These are phyloP conservation scores for Metellina segmentata DNA, from an alignment of 2,888 invertebrate species.

Conservation along the genomic window DNA sequence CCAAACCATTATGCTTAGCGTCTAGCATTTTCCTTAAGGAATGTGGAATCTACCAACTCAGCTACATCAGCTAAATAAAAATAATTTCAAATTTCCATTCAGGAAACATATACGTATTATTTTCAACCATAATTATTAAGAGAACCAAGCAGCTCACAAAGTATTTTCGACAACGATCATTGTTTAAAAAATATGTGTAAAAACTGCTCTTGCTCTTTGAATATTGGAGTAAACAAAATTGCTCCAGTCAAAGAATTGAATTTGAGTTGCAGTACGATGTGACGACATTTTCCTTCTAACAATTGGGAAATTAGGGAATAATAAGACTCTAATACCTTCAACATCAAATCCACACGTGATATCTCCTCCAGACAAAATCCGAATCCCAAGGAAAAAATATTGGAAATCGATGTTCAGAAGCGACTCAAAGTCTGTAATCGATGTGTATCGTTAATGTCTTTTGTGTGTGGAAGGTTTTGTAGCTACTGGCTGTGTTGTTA, in stretches of 20 bases:
- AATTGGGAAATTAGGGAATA: slow-evolving; percentile 10
- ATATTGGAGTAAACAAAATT: not conserved
- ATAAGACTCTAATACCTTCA: slow-evolving; percentile 18
- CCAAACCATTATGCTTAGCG: too few relatives aligned
- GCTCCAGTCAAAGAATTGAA: not conserved
- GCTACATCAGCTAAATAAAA: too few relatives aligned
- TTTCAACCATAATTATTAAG: not conserved
- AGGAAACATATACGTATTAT: not conserved
- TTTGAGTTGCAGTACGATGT: not conserved
- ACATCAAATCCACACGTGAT: slow-evolving; percentile 23
- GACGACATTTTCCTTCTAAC: not conserved
- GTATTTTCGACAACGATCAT: not conserved
- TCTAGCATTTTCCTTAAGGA: too few relatives aligned
- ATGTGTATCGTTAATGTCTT: slow-evolving; percentile 67
- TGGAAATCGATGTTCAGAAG: slow-evolving; percentile 59
- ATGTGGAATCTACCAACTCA: too few relatives aligned
- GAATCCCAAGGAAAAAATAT: slow-evolving; percentile 53
- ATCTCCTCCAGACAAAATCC: slow-evolving; percentile 13
- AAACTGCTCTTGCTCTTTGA: not conserved
- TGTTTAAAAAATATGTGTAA: not conserved
- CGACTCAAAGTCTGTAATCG: slow-evolving; percentile 60
- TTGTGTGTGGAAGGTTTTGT: slow-evolving; percentile 52
- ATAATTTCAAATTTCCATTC: too few relatives aligned
- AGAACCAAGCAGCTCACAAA: not conserved
- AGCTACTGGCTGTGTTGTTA: slow-evolving; percentile 22